These are phyloP conservation scores for Siniperca undulata DNA, from an alignment of 2,797 vertebrate genomes.

Conservation along the genomic window DNA sequence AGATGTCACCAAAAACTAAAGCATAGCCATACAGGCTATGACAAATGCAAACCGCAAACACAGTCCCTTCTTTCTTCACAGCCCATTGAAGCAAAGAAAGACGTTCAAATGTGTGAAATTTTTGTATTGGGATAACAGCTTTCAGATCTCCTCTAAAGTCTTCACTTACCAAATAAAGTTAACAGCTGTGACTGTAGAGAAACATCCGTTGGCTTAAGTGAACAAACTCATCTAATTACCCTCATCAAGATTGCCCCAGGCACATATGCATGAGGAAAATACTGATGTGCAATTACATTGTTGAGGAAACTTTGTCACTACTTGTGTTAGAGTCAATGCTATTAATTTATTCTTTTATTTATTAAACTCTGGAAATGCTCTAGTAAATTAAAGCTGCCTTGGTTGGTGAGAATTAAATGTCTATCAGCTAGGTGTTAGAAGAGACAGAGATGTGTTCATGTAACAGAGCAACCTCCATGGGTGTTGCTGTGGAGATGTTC, in stretches of 20 bases:
- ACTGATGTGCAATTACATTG: constrained; percentile 28
- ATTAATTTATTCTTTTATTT: constrained; percentile 26
- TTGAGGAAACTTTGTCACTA: constrained; percentile 28
- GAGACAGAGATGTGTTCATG: constrained; percentile 20
- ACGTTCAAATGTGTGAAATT: constrained; percentile 26
- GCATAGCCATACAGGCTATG: constrained; percentile 1
- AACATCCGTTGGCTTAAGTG: constrained; percentile 66
- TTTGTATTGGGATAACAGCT: constrained; percentile 24
- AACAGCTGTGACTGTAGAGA: constrained; percentile 59
- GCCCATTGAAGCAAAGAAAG: constrained; percentile 31
- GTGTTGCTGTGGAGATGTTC: constrained; percentile 69
- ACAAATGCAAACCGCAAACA: constrained; percentile 30
- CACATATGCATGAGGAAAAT: constrained; percentile 28
- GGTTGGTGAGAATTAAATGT: constrained; percentile 25
- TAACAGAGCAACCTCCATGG: constrained; percentile 43
- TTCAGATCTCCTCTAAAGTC: constrained; percentile 37
- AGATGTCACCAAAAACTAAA: constrained; percentile 42
- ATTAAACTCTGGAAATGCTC: constrained; percentile 24
- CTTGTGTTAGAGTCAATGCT: constrained; percentile 15
- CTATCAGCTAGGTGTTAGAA: background rate
- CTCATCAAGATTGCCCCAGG: constrained; percentile 39
- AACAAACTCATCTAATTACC: constrained; percentile 58
- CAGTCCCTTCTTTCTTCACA: constrained; percentile 20
- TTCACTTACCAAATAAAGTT: constrained; percentile 42
- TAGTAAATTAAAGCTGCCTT: constrained; percentile 15